Conservation (phyloP, 1,140 invertebrate genomes). For the Odontomachus brunneus region DNA sequence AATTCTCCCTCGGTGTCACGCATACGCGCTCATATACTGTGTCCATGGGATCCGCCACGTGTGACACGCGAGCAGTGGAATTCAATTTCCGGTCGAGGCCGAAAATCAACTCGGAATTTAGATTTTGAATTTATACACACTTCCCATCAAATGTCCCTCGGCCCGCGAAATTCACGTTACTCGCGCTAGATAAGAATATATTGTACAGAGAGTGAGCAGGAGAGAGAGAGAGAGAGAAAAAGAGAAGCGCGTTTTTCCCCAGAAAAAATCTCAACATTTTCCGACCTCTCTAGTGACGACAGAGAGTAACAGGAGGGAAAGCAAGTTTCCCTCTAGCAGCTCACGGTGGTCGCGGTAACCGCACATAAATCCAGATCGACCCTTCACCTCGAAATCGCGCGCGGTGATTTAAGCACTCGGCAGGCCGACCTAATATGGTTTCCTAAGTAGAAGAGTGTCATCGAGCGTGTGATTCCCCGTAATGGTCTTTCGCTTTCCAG, state of each 20-base stretch:
- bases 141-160: no score
- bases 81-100: constrained; percentile 26
- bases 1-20: constrained; percentile 33
- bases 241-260: background rate
- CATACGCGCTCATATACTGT: constrained; percentile 34
- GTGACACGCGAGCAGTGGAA: constrained; percentile 68
- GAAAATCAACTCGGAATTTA: background rate
- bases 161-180: no score
- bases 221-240: no score
- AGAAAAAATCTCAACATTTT: constrained; percentile 29
- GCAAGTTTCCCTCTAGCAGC: constrained; percentile 19
- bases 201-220: no score
- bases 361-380: constrained; percentile 72
- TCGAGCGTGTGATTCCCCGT: constrained; percentile 76
- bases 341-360: constrained; percentile 48
- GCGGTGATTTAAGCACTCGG: constrained; percentile 69
- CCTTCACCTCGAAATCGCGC: constrained; percentile 67
- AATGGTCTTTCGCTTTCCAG: constrained; percentile 77
- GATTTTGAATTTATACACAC: no score
- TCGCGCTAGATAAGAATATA: no score
- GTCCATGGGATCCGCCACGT: constrained; percentile 63
- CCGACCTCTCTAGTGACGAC: constrained; percentile 6
- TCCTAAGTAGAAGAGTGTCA: constrained; percentile 77
- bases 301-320: constrained; percentile 41
- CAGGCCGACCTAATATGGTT: constrained; percentile 73